Evolutionary conservation across 2,888 invertebrate species (phyloP).

Genomic region (Ennomos fuscantarius): DNA sequence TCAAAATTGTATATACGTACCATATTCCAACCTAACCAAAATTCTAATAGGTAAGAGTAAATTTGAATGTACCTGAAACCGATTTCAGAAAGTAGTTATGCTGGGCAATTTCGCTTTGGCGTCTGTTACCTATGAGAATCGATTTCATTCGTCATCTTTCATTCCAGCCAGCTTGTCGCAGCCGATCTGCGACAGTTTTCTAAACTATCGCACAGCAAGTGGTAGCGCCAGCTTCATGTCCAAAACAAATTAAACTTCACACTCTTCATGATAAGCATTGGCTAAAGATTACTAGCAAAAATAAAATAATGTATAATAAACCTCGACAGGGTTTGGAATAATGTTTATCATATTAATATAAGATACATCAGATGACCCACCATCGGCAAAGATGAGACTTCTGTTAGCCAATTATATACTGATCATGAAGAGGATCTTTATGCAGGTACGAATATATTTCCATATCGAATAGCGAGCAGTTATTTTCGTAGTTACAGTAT

Average conservation of each 20-base stretch:
- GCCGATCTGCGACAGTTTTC: conserved; percentile 44
- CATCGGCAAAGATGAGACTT: conserved; percentile 16
- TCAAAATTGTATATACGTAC: conserved; percentile 40
- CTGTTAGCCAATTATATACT: neutral
- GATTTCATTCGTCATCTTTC: conserved; percentile 72
- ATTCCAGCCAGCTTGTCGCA: conserved; percentile 71
- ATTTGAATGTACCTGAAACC: conserved; percentile 47
- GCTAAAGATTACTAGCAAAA: neutral
- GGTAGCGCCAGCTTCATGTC: conserved; percentile 57
- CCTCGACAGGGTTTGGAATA: neutral
- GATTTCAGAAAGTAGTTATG: conserved; percentile 50
- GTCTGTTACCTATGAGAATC: conserved; percentile 35
- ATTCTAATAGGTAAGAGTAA: conserved; percentile 15
- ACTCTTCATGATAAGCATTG: neutral
- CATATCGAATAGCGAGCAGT: no score
- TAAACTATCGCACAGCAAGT: conserved; percentile 40
- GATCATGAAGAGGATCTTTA: neutral
- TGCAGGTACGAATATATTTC: neutral
- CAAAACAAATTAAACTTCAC: conserved; percentile 20
- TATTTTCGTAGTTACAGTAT: no score
- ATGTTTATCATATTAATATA: neutral
- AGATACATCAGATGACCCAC: conserved; percentile 1
- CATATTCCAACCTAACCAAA: conserved; percentile 25
- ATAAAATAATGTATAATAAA: neutral
- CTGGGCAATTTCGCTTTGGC: conserved; percentile 32